Evolutionary conservation across 2,113 vertebrate genomes (phyloP).

Genomic region (Vicugna pacos): DNA sequence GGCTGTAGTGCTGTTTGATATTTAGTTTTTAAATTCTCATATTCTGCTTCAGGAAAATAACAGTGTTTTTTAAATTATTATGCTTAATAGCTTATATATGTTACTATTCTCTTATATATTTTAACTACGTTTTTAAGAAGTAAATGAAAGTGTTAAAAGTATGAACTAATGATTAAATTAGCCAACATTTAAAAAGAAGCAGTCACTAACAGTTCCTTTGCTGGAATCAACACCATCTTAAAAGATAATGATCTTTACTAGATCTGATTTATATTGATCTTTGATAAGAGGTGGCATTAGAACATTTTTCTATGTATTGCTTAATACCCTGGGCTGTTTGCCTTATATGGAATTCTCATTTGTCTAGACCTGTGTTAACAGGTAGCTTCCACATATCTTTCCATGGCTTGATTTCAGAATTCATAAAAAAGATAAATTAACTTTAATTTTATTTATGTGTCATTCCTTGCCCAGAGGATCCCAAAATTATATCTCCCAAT

Average conservation of each 20-base stretch:
- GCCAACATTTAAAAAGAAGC: neutral
- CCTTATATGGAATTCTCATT: slow-evolving; percentile 16
- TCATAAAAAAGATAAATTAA: neutral
- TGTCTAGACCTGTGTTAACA: neutral
- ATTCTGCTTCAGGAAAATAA: neutral
- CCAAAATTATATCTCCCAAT: neutral
- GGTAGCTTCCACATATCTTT: neutral
- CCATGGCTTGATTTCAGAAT: slow-evolving; percentile 37
- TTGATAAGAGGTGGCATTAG: neutral
- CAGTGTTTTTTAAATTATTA: neutral
- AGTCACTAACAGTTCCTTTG: neutral
- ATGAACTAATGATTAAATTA: slow-evolving; percentile 39
- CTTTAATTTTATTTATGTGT: neutral
- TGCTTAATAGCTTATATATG: neutral
- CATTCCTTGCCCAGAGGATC: neutral
- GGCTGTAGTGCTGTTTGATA: neutral
- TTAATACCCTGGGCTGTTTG: neutral
- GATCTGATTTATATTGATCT: neutral
- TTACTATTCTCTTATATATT: neutral
- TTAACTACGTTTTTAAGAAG: slow-evolving; percentile 1
- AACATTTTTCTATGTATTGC: neutral
- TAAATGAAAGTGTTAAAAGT: neutral
- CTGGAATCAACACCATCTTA: neutral
- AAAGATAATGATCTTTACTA: neutral
- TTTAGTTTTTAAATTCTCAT: slow-evolving; percentile 23